Percentiles rank a stretch among this genome's conserved stretches.
These are phyloP conservation scores for Oeneis ivallda DNA, from an alignment of 2,888 invertebrate genomes.

Conservation along the genomic window DNA sequence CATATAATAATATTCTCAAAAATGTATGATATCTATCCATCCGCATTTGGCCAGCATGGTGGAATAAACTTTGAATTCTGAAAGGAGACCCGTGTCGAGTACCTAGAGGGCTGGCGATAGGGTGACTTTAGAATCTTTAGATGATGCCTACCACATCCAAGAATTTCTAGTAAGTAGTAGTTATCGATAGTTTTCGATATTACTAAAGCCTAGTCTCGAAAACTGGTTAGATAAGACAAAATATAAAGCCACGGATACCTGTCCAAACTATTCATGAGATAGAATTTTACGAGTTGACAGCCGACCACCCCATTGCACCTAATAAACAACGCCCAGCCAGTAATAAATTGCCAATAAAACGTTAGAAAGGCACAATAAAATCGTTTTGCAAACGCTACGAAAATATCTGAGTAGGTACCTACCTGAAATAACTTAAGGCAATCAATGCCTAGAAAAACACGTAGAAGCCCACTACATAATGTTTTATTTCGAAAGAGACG, in stretches of 20 bases:
- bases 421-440: too few species aligned
- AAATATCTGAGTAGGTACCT: constrained; percentile 23
- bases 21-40: too few species aligned
- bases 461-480: neutral
- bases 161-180: neutral
- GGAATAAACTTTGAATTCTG: too few species aligned
- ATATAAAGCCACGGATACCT: constrained; percentile 38
- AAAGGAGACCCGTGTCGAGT: too few species aligned
- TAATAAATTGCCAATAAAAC: constrained; percentile 46
- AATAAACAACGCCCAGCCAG: constrained; percentile 41
- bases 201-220: constrained; percentile 29
- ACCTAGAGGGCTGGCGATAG: too few species aligned
- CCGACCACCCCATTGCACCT: constrained; percentile 40
- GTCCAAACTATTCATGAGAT: constrained; percentile 42
- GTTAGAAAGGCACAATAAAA: constrained; percentile 40
- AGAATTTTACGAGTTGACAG: constrained; percentile 45
- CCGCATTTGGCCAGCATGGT: neutral
- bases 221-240: constrained; percentile 40
- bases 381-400: constrained; percentile 29
- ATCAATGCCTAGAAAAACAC: neutral
- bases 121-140: too few species aligned
- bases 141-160: neutral
- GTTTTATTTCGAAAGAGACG: too few species aligned
- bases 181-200: constrained; percentile 12
- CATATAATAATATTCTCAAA: too few species aligned